Base-by-base conservation (phyloP, 2,888 invertebrate species). In the Agrochola lota region DNA sequence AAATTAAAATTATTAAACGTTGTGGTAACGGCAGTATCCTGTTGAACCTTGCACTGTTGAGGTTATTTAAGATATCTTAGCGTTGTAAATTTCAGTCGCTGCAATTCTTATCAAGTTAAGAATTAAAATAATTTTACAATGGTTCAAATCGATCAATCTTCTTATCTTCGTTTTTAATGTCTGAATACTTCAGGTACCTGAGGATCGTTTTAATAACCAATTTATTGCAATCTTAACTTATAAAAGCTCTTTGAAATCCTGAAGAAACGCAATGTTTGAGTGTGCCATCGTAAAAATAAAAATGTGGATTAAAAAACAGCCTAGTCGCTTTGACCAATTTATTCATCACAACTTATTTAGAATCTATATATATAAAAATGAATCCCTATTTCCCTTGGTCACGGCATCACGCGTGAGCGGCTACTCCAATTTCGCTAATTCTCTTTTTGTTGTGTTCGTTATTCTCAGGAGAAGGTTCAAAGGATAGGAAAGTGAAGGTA, bases 141-240 rank as follows among this genome's bases (percentile, higher is more conserved):
- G n/a, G 20, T 26, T 2, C 12, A 17, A 43, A 55, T 26, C 43
- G 43, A 46, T 35, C 2, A 17, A 26, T 35, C 15, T 77, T 55
- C 62, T 77, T 55, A 76, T 63, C 77, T 43, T 46, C n/a, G 15
- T 26, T 63, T 30, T 55, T 26, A 63, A 63, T 3, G n/a, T 43
- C 17, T 8, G n/a, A 46, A 30, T 57, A 46, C 63, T 76, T 30
- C 30, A 7, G 26, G 20, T 20, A 52, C 46, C 46, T 46, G 46
- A 15, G 46, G 46, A 40, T 49, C 57, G 26, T 23, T 64, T 63
- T 35, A 30, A 17, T 57, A 35, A n/a, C 12, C 40, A 49, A 55
- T 72, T 72, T n/a, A 73, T 57, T 73, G 30, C n/a, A 73, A 78
- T 67, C 59, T 49, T 59, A 11, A 78, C 68, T 23, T 55, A 40